Base-by-base conservation (phyloP, 2,888 invertebrate genomes). In the Thera obeliscata region DNA sequence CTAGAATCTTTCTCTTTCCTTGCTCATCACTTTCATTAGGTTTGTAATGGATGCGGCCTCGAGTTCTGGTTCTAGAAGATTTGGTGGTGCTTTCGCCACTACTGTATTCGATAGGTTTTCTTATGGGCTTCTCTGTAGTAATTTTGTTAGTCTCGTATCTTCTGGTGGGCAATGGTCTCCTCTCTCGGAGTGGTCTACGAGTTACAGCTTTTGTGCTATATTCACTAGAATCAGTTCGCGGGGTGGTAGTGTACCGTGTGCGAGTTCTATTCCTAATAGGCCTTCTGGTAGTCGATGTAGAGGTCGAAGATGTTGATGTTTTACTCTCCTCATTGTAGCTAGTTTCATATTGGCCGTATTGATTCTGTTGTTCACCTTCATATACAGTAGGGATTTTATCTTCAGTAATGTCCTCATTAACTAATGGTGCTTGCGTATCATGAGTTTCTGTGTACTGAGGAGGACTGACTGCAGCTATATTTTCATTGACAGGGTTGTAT, bases 11-110 rank as follows among this genome's bases (percentile, higher is more conserved):
- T 67, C 85, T 87, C 62, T 88, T 85, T 68, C 86, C 85, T 69
- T 76, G 74, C 6, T 88, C 91, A 56, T 93, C 91, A 64, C 83
- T 86, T 48, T 94, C 93, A 7, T 87, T 79, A 7, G 88, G 81
- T 75, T 90, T 94, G 75, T 88, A 95, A 66, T 95, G 95, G 3
- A 93, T 81, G 35, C 94, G 89, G 2, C 95, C 95, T 78, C 95
- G 87, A 1, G 84, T 90, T 77, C 94, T 89, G 11, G 84, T 79
- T 74, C 90, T 88, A 8, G 81, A 71, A 55, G 84, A 79, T 77
- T 87, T 89, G 0, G 91, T 90, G 12, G 90, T 87, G 63, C 81
- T 86, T 78, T 93, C 93, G 54, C 74, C 66, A 36, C 64, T 67
- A 41, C 48, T 70, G 46, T 71, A 78, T 33, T 74, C 87, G 8